Conservation (phyloP, 2,113 vertebrate species). For the Burhinus oedicnemus region DNA sequence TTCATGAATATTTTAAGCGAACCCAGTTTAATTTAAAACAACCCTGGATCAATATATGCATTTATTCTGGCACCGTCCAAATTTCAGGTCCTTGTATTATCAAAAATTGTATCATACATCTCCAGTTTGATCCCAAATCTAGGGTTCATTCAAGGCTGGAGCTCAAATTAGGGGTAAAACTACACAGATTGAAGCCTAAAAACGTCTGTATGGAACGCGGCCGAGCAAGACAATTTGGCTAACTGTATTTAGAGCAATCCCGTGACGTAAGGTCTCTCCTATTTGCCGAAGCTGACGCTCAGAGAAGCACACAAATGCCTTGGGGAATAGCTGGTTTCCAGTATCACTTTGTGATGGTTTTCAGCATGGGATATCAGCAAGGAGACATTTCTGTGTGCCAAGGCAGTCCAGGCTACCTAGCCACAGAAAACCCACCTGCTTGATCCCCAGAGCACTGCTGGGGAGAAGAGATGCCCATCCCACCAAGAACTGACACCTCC, state of each 20-base stretch:
- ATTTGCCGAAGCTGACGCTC: accelerated
- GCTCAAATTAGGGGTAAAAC: constrained; percentile 25
- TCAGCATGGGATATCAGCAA: neutral
- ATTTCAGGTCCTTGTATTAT: constrained; percentile 27
- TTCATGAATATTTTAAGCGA: constrained; percentile 64
- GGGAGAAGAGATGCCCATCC: neutral
- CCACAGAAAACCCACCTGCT: neutral
- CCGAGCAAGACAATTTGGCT: neutral
- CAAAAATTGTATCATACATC: constrained; percentile 25
- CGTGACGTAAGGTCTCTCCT: neutral
- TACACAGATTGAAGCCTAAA: neutral
- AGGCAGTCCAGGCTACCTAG: neutral
- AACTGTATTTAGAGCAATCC: neutral
- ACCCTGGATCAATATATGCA: constrained; percentile 61
- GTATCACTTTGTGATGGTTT: neutral
- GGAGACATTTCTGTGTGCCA: neutral
- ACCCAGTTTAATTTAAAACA: constrained; percentile 66
- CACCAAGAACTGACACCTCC: neutral
- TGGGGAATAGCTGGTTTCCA: neutral
- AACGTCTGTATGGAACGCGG: neutral
- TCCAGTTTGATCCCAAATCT: constrained; percentile 8
- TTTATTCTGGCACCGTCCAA: constrained; percentile 43
- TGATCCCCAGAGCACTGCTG: neutral
- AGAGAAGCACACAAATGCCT: neutral
- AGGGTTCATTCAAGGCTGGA: constrained; percentile 47